A percentile compares a stretch with the other conserved stretches of the same genome.
These are phyloP conservation scores for Melanophora roralis DNA, from an alignment of 2,888 invertebrate genomes.

Conservation along the genomic window DNA sequence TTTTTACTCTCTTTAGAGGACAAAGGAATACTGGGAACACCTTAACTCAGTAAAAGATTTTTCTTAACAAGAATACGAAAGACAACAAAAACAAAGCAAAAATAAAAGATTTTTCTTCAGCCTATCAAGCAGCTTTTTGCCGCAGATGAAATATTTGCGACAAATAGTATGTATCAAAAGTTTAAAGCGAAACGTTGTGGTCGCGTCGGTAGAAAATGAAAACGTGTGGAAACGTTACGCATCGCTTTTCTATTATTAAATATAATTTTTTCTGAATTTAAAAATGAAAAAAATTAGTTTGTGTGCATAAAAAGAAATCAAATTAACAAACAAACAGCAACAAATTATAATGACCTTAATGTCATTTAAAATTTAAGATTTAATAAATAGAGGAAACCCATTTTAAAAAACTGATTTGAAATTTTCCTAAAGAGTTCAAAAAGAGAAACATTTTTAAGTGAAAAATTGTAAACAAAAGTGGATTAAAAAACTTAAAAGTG, in stretches of 20 bases:
- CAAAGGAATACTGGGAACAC: slow-evolving; percentile 49
- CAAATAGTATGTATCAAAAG: slow-evolving; percentile 55
- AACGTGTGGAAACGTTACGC: slow-evolving; percentile 52
- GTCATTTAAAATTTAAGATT: slow-evolving; percentile 43
- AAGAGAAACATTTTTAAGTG: not conserved
- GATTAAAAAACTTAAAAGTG: slow-evolving; percentile 25
- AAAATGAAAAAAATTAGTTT: not conserved
- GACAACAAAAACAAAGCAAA: not conserved
- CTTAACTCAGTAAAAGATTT: not conserved
- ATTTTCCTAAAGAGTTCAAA: slow-evolving; percentile 9
- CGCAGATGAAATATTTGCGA: slow-evolving; percentile 44
- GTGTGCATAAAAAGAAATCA: not conserved
- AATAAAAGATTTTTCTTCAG: slow-evolving; percentile 21
- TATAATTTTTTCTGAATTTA: not conserved
- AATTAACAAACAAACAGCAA: slow-evolving; percentile 5
- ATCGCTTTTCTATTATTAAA: slow-evolving; percentile 19
- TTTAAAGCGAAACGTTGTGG: slow-evolving; percentile 56
- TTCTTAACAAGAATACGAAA: not conserved
- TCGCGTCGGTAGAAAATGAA: slow-evolving; percentile 36
- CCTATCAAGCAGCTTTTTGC: slow-evolving; percentile 27
- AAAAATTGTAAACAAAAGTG: slow-evolving; percentile 28
- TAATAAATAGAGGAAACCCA: slow-evolving; percentile 7
- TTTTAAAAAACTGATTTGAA: slow-evolving; percentile 10
- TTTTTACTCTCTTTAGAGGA: no score
- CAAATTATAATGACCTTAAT: slow-evolving; percentile 51